These are phyloP conservation scores for Oophaga sylvatica DNA, from an alignment of 2,797 vertebrate genomes.

Conservation along the genomic window DNA sequence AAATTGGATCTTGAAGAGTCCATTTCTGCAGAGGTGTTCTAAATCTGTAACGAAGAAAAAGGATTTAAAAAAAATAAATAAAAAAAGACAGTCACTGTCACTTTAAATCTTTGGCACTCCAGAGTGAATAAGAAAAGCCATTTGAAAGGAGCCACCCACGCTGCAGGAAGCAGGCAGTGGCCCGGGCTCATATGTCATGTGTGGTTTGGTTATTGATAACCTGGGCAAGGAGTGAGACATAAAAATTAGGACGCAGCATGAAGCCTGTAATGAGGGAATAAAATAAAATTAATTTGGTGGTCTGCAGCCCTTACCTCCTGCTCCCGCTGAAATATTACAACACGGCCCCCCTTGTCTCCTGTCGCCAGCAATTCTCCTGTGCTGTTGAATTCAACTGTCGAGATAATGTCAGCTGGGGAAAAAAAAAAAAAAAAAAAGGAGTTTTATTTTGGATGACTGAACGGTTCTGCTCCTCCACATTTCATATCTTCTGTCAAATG, in stretches of 20 bases:
- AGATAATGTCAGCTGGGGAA: slow-evolving; percentile 91
- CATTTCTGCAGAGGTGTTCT: not conserved
- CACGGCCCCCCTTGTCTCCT: slow-evolving; percentile 95
- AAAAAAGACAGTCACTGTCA: slow-evolving; percentile 9
- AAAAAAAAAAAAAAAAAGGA: slow-evolving; percentile 74
- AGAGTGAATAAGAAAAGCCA: not conserved
- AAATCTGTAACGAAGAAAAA: not conserved
- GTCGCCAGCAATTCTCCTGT: slow-evolving; percentile 96
- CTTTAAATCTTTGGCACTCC: not conserved
- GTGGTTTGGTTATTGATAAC: slow-evolving; percentile 64
- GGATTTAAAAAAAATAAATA: not conserved
- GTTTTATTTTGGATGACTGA: slow-evolving; percentile 71
- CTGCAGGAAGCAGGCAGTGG: not conserved
- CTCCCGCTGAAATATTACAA: slow-evolving; percentile 97
- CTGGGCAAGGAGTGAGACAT: slow-evolving; percentile 64
- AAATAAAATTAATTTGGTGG: slow-evolving; percentile 70
- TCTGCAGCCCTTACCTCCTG: slow-evolving; percentile 86
- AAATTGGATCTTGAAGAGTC: not conserved
- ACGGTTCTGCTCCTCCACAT: slow-evolving; percentile 48
- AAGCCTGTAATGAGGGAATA: slow-evolving; percentile 68
- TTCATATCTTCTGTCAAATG: not conserved
- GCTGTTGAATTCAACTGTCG: slow-evolving; percentile 97
- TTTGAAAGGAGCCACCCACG: not conserved
- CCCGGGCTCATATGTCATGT: slow-evolving; percentile 27
- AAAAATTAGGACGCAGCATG: slow-evolving; percentile 71